These are phyloP conservation scores for Anarsia innoxiella DNA, from an alignment of 2,888 invertebrate genomes.

Conservation along the genomic window DNA sequence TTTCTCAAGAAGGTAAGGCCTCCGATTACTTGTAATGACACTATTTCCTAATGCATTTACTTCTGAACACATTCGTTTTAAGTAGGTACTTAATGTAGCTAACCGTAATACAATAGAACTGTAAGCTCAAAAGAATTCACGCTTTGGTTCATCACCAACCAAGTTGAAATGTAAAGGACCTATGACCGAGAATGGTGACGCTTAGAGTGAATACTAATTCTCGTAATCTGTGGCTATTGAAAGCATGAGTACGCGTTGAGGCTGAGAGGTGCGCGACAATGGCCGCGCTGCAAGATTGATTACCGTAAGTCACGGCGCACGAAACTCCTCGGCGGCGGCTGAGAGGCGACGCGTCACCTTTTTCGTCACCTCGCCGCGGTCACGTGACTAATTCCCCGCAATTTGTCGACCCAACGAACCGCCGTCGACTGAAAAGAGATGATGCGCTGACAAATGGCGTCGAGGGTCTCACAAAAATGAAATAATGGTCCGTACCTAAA, in stretches of 20 bases:
- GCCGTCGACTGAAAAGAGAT: conserved; percentile 66
- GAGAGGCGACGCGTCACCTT: conserved; percentile 64
- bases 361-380: conserved; percentile 70
- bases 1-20: conserved; percentile 88
- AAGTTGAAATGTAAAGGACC: conserved; percentile 16
- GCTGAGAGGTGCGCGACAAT: conserved; percentile 57
- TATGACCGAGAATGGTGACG: conserved; percentile 15
- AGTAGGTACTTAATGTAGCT: not conserved
- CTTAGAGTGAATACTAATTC: conserved; percentile 33
- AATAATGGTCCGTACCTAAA: conserved; percentile 71
- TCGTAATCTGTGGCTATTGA: conserved; percentile 40
- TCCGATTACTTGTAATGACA: not conserved
- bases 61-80: not conserved
- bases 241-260: conserved; percentile 25
- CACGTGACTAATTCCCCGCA: conserved; percentile 71
- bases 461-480: conserved; percentile 71
- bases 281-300: conserved; percentile 54
- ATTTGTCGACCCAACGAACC: conserved; percentile 67
- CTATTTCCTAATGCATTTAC: not conserved
- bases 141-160: conserved; percentile 13
- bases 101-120: not conserved
- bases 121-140: conserved; percentile 2
- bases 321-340: conserved; percentile 38
- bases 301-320: conserved; percentile 46
- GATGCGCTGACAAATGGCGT: conserved; percentile 71